Percentiles rank a stretch among this genome's conserved stretches.
These are phyloP conservation scores for Sarcophaga peregrina DNA, from an alignment of 1,140 invertebrate genomes.

Conservation along the genomic window DNA sequence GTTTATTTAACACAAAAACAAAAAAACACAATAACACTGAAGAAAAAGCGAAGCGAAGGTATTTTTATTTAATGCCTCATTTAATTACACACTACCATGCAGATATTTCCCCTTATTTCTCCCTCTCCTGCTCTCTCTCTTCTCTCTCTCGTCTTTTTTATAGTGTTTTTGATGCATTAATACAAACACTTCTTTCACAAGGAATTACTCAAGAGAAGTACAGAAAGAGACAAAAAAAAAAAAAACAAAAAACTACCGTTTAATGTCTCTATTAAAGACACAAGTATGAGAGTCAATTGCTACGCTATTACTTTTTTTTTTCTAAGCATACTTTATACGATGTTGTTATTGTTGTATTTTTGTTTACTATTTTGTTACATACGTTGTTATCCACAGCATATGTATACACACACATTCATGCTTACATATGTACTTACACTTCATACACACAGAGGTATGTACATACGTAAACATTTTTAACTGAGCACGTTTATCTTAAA, in stretches of 20 bases:
- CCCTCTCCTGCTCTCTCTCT: too few species aligned
- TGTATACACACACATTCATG: background rate
- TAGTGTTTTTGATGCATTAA: too few species aligned
- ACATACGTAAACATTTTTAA: background rate
- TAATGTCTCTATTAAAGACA: too few species aligned
- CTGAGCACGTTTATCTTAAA: background rate
- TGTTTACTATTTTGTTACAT: conserved; percentile 1
- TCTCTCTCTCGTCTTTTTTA: too few species aligned
- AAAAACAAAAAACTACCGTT: too few species aligned
- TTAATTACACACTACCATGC: too few species aligned
- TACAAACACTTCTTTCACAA: too few species aligned
- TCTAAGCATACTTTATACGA: background rate
- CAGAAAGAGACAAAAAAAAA: too few species aligned
- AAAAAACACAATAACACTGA: background rate
- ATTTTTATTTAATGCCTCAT: background rate
- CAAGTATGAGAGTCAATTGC: background rate
- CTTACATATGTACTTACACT: background rate
- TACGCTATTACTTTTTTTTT: too few species aligned
- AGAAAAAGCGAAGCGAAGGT: background rate
- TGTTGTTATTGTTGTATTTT: background rate
- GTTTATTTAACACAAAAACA: background rate
- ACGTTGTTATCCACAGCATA: background rate
- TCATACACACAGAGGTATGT: background rate
- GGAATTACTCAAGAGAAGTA: too few species aligned
- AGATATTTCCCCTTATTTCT: too few species aligned